phyloP scores from a whole-genome alignment of 2,797 vertebrate species.

The Peromyscus melanophrys region DNA sequence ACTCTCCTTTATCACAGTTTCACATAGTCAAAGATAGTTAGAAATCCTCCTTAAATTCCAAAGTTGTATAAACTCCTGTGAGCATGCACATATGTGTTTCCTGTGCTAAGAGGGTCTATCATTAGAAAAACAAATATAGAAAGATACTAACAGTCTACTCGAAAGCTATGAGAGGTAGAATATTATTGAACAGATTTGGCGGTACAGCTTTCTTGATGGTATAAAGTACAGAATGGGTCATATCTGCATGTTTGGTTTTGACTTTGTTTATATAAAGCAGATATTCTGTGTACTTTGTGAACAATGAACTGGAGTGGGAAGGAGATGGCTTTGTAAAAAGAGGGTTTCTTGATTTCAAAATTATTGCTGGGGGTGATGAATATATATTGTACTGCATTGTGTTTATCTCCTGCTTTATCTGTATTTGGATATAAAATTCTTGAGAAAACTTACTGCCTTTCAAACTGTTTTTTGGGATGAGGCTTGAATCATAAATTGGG shows the following conservation, averaged over 20 bases:
- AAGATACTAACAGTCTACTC: slow-evolving; percentile 48
- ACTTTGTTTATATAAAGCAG: slow-evolving; percentile 66
- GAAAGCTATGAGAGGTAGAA: slow-evolving; percentile 43
- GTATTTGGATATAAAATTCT: slow-evolving; percentile 72
- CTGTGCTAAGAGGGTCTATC: slow-evolving; percentile 58
- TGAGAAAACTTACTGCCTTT: slow-evolving; percentile 73
- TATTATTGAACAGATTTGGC: slow-evolving; percentile 44
- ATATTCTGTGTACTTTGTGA: slow-evolving; percentile 74
- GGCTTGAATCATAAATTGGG: slow-evolving; percentile 32
- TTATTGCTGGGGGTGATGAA: slow-evolving; percentile 76
- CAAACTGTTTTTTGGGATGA: slow-evolving; percentile 60
- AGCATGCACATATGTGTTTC: background rate
- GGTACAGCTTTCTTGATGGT: slow-evolving; percentile 56
- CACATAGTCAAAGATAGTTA: slow-evolving; percentile 52
- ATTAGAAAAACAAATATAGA: slow-evolving; percentile 46
- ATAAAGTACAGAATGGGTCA: slow-evolving; percentile 53
- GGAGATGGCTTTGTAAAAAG: slow-evolving; percentile 78
- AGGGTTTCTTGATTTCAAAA: slow-evolving; percentile 64
- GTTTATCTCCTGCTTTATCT: slow-evolving; percentile 72
- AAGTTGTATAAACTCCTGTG: slow-evolving; percentile 20
- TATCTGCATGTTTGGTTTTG: slow-evolving; percentile 60
- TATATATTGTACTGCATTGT: slow-evolving; percentile 80
- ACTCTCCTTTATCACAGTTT: slow-evolving; percentile 31
- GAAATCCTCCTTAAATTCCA: slow-evolving; percentile 43
- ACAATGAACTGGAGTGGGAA: slow-evolving; percentile 65